These are phyloP conservation scores for Augochlora pura DNA, from an alignment of 1,140 invertebrate species.

Conservation along the genomic window DNA sequence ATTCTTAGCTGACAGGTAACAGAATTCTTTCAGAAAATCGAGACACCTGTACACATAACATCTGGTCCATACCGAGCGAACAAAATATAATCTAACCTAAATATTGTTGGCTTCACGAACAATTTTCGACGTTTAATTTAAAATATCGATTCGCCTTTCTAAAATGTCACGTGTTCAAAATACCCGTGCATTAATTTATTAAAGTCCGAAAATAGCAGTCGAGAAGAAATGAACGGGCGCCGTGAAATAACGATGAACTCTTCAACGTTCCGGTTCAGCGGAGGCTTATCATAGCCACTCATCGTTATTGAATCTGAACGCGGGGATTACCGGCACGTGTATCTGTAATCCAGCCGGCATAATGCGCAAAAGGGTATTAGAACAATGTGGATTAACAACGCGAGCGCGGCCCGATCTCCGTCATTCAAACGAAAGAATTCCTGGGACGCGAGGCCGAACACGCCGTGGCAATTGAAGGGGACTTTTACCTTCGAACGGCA, in stretches of 20 bases:
- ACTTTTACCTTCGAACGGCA: background rate
- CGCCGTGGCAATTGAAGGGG: background rate
- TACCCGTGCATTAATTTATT: background rate
- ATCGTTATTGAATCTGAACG: slow-evolving; percentile 29
- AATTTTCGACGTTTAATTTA: too few species aligned
- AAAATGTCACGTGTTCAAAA: too few species aligned
- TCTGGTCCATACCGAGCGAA: too few species aligned
- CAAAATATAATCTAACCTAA: too few species aligned
- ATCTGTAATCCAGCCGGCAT: slow-evolving; percentile 1
- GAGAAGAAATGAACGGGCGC: slow-evolving; percentile 10
- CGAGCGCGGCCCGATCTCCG: too few species aligned
- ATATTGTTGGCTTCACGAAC: too few species aligned
- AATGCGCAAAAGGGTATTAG: slow-evolving; percentile 16
- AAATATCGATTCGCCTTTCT: too few species aligned
- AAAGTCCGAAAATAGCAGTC: background rate
- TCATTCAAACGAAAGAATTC: background rate
- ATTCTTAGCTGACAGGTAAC: too few species aligned
- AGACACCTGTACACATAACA: too few species aligned
- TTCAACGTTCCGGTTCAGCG: background rate
- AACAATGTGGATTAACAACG: background rate
- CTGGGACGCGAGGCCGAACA: too few species aligned
- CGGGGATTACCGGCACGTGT: background rate
- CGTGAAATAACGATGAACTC: background rate
- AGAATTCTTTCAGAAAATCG: too few species aligned
- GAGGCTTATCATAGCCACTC: background rate